Evolutionary conservation across 2,888 invertebrate genomes (phyloP).

Genomic region (Mechanitis mazaeus): DNA sequence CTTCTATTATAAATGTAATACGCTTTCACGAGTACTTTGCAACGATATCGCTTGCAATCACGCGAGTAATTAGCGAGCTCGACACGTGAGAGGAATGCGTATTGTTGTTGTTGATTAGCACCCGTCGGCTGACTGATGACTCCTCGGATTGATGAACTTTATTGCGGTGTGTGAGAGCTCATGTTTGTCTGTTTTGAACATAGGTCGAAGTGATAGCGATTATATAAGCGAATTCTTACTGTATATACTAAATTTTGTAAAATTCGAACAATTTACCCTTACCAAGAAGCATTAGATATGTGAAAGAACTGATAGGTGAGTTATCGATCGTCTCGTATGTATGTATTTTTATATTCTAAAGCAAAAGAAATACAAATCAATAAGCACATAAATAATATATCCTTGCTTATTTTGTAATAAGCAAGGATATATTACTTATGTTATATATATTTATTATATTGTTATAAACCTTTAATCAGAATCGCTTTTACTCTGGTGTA

Average conservation of each 20-base stretch:
- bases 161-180: conserved; percentile 14
- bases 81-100: conserved; percentile 25
- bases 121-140: conserved; percentile 11
- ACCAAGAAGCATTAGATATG: too few species aligned
- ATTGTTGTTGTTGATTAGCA: conserved; percentile 23
- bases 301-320: too few species aligned
- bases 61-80: conserved; percentile 30
- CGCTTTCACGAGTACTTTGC: conserved; percentile 10
- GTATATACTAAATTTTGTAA: too few species aligned
- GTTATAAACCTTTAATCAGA: too few species aligned
- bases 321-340: too few species aligned
- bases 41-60: conserved; percentile 26
- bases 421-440: too few species aligned
- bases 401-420: too few species aligned
- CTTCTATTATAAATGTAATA: neutral
- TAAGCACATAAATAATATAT: too few species aligned
- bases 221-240: neutral
- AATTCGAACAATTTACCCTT: too few species aligned
- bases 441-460: too few species aligned
- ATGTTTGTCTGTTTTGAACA: conserved; percentile 8
- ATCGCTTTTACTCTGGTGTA: neutral
- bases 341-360: too few species aligned
- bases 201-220: conserved; percentile 10
- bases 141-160: conserved; percentile 12
- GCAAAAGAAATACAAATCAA: too few species aligned